Conservation (phyloP, 2,888 invertebrate species). For the Venusia cambrica region DNA sequence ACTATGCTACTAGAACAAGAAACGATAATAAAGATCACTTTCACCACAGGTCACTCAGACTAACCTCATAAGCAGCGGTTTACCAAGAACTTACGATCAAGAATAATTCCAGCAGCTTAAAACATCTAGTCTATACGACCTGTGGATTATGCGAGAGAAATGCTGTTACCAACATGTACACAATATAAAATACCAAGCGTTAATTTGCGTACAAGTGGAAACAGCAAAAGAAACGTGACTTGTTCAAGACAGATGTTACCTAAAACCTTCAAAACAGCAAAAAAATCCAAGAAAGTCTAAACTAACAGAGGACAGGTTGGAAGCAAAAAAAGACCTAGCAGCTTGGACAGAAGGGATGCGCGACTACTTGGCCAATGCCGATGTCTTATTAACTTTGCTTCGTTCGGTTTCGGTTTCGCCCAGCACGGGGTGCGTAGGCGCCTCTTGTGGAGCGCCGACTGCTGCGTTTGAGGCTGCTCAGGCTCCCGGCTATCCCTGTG, state of each 20-base stretch:
- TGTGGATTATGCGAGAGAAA: too few relatives aligned
- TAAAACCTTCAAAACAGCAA: conserved; percentile 40
- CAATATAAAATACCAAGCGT: too few relatives aligned
- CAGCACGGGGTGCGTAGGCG: conserved; percentile 91
- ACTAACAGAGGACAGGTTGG: conserved; percentile 69
- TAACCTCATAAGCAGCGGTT: too few relatives aligned
- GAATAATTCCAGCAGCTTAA: too few relatives aligned
- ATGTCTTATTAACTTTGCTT: conserved; percentile 83
- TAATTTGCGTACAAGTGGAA: too few relatives aligned
- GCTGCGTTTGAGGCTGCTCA: conserved; percentile 68
- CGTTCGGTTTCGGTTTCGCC: conserved; percentile 87
- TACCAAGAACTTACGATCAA: too few relatives aligned
- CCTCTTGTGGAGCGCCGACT: conserved; percentile 83
- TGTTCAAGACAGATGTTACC: conserved; percentile 33
- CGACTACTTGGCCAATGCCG: conserved; percentile 78
- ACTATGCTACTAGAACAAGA: conserved; percentile 61
- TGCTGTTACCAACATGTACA: too few relatives aligned
- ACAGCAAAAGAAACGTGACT: conserved; percentile 37
- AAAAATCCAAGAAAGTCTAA: conserved; percentile 51
- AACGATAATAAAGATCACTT: conserved; percentile 26
- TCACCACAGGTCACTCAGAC: background rate
- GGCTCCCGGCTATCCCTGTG: conserved; percentile 79
- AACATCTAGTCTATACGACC: too few relatives aligned
- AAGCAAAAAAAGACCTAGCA: conserved; percentile 80
- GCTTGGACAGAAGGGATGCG: conserved; percentile 77